Percentiles rank a stretch among this genome's conserved stretches.
phyloP scores from a whole-genome alignment of 2,113 vertebrate species.

The Scomber japonicus region DNA sequence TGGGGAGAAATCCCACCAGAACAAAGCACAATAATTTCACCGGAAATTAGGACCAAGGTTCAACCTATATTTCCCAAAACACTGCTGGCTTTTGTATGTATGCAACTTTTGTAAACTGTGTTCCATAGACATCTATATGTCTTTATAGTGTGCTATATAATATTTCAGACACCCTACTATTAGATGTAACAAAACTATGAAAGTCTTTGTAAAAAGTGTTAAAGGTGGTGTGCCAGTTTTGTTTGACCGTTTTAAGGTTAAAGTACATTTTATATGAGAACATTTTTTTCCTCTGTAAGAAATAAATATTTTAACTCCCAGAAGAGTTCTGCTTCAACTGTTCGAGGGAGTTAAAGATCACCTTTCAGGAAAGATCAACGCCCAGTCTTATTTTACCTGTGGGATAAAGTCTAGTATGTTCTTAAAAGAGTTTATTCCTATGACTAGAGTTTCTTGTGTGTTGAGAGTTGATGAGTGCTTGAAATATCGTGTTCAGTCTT shows the following conservation, averaged over 20 bases:
- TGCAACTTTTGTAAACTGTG: not conserved
- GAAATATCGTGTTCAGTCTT: conserved; percentile 32
- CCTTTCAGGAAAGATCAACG: conserved; percentile 30
- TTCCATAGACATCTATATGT: not conserved
- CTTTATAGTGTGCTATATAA: conserved; percentile 11
- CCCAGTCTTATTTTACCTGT: conserved; percentile 10
- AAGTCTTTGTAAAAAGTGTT: not conserved
- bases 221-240: too few relatives aligned
- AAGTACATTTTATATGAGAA: not conserved
- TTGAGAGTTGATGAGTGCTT: conserved; percentile 10
- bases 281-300: not conserved
- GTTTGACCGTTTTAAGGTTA: not conserved
- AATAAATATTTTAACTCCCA: conserved; percentile 13
- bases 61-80: conserved; percentile 12
- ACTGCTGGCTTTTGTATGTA: conserved; percentile 6
- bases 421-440: conserved; percentile 7
- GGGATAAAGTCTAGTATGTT: not conserved
- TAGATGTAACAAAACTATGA: not conserved
- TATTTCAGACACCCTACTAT: not conserved
- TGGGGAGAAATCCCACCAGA: conserved; percentile 65
- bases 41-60: conserved; percentile 6
- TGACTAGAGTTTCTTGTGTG: conserved; percentile 12
- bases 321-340: conserved; percentile 6
- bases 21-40: conserved; percentile 24
- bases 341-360: conserved; percentile 30